phyloP scores from a whole-genome alignment of 2,888 invertebrate genomes.

The Torymus auratus region DNA sequence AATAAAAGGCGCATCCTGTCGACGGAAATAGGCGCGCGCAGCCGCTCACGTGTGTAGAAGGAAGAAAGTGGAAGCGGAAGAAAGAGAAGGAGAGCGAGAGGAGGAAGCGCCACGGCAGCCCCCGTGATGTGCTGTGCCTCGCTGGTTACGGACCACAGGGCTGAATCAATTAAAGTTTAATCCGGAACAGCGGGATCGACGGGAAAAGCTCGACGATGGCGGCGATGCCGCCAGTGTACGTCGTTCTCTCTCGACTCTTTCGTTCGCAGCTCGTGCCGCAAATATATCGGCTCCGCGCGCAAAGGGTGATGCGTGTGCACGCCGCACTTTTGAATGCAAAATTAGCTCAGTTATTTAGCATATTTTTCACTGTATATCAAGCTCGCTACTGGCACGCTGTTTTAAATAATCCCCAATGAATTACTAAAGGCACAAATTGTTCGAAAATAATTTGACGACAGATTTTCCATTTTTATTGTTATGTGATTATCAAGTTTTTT shows the following conservation, averaged over 20 bases:
- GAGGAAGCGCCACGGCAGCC: conserved; percentile 46
- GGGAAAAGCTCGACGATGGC: conserved; percentile 47
- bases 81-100: conserved; percentile 9
- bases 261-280: neutral
- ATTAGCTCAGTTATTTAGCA: neutral
- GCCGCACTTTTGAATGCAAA: neutral
- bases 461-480: no score
- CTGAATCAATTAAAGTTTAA: conserved; percentile 81
- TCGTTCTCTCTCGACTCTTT: conserved; percentile 10
- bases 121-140: conserved; percentile 70
- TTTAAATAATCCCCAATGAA: no score
- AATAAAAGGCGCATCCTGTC: conserved; percentile 71
- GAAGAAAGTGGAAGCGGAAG: conserved; percentile 52
- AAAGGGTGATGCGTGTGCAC: no score
- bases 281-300: no score
- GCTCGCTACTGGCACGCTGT: no score
- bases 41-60: conserved; percentile 4
- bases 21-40: conserved; percentile 58
- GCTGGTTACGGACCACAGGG: conserved; percentile 73
- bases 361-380: neutral
- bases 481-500: no score
- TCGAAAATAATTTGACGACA: no score
- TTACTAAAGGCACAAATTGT: no score
- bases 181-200: conserved; percentile 78
- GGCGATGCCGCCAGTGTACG: neutral